Conservation (phyloP, 2,888 invertebrate genomes). For the Alentia gelatinosa region DNA sequence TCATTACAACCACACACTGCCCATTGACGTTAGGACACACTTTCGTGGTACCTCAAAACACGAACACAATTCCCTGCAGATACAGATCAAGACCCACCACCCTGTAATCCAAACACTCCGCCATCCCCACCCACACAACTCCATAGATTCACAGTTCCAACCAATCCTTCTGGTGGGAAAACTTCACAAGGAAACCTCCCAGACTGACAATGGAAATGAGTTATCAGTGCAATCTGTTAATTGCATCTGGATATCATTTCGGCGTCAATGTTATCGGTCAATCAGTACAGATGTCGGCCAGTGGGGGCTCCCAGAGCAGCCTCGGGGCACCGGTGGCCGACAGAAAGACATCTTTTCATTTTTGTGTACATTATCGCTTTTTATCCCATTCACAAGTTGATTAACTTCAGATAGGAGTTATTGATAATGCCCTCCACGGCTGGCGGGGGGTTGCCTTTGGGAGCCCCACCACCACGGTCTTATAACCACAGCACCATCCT, state of each 20-base stretch:
- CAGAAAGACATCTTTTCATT: neutral
- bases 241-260: slow-evolving; percentile 13
- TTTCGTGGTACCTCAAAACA: too few relatives aligned
- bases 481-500: too few relatives aligned
- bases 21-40: too few relatives aligned
- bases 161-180: too few relatives aligned
- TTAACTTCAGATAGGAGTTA: slow-evolving; percentile 38
- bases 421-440: neutral
- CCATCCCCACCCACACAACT: too few relatives aligned
- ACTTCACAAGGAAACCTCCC: too few relatives aligned
- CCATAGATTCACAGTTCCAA: too few relatives aligned
- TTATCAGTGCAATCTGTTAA: slow-evolving; percentile 18
- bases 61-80: neutral
- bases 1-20: too few relatives aligned
- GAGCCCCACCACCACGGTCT: neutral
- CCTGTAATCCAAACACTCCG: too few relatives aligned
- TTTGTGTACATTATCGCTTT: neutral
- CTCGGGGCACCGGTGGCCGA: neutral
- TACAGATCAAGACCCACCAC: neutral
- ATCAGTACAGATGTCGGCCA: neutral
- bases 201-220: neutral
- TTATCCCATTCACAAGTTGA: neutral
- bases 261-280: slow-evolving; percentile 21
- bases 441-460: neutral
- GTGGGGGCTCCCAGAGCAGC: neutral